Conservation (phyloP, 2,113 vertebrate species). For the Rutilus rutilus region DNA sequence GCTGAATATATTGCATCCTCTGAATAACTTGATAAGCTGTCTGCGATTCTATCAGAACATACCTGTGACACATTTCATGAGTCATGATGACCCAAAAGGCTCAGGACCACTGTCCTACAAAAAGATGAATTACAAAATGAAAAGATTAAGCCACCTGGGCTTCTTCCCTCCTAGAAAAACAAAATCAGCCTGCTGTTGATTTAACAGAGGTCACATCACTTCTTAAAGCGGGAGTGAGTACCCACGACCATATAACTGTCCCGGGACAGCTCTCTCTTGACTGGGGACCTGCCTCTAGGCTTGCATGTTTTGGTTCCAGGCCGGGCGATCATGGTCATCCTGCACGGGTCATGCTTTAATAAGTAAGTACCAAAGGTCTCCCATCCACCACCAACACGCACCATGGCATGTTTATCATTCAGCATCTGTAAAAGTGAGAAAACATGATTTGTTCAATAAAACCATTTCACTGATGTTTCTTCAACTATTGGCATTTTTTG, state of each 20-base stretch:
- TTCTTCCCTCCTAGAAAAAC: neutral
- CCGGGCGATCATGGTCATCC: constrained; percentile 81
- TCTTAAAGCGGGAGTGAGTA: constrained; percentile 87
- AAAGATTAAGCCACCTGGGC: constrained; percentile 42
- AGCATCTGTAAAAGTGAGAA: constrained; percentile 84
- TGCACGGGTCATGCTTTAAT: constrained; percentile 95
- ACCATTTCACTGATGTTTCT: too few species aligned
- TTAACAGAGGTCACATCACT: constrained; percentile 67
- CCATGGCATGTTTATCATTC: constrained; percentile 97
- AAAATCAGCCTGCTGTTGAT: neutral
- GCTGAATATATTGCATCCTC: neutral
- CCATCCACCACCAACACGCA: constrained; percentile 97
- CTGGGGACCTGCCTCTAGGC: constrained; percentile 80
- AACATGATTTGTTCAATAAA: neutral
- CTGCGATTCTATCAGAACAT: neutral
- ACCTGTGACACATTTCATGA: neutral
- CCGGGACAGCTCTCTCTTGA: constrained; percentile 84
- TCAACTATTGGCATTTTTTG: neutral
- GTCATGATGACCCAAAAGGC: neutral
- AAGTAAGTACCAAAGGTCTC: constrained; percentile 94
- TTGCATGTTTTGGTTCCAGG: constrained; percentile 85
- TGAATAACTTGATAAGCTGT: neutral
- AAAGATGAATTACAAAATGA: neutral
- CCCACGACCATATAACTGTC: constrained; percentile 96
- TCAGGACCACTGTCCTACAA: neutral